These are phyloP conservation scores for Lates calcarifer DNA, from an alignment of 2,113 vertebrate species.

Conservation along the genomic window DNA sequence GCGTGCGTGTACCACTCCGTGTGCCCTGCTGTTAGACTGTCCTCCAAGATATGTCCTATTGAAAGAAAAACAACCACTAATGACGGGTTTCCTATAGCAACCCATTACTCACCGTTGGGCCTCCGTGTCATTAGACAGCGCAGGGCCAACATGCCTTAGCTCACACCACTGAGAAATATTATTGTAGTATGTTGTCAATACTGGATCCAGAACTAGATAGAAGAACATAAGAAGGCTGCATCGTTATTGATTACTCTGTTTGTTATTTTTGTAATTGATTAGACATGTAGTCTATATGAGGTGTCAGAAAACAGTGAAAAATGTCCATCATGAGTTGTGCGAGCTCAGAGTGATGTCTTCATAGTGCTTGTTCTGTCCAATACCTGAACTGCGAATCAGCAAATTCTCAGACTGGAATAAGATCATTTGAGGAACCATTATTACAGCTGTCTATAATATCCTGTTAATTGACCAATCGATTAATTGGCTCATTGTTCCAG, in stretches of 20 bases:
- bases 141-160: constrained; percentile 42
- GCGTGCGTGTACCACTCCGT: neutral
- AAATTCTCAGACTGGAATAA: neutral
- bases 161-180: constrained; percentile 24
- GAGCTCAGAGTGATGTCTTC: neutral
- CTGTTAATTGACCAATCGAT: neutral
- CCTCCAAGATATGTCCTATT: constrained; percentile 29
- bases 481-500: neutral
- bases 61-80: constrained; percentile 67
- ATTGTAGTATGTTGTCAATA: neutral
- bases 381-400: neutral
- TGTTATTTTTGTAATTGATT: neutral
- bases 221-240: neutral
- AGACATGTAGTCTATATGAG: neutral
- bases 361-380: neutral
- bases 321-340: neutral
- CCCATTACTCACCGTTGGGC: constrained; percentile 59
- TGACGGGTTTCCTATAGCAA: constrained; percentile 71
- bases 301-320: neutral
- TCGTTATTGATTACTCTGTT: neutral
- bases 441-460: neutral
- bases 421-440: neutral
- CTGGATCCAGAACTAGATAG: neutral
- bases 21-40: constrained; percentile 25
- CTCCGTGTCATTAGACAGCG: constrained; percentile 44